phyloP scores from a whole-genome alignment of 2,113 vertebrate genomes.

The Solea solea region DNA sequence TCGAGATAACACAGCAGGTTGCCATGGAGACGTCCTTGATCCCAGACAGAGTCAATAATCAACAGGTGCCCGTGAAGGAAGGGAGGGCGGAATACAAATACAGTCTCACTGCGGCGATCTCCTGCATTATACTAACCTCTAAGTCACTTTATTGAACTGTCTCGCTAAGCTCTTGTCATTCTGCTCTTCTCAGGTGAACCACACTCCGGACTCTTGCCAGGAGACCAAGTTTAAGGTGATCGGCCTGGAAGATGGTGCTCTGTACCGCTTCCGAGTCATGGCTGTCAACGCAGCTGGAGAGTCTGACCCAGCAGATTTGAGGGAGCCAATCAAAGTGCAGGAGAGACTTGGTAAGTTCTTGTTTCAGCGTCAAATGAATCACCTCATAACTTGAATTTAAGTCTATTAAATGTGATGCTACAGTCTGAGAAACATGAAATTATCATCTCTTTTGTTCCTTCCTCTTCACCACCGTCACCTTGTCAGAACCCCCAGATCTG shows the following conservation, averaged over 20 bases:
- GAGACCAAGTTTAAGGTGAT: constrained; percentile 92
- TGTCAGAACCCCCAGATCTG: constrained; percentile 92
- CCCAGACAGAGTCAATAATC: too few species aligned
- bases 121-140: neutral
- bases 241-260: constrained; percentile 88
- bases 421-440: too few species aligned
- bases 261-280: constrained; percentile 91
- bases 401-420: neutral
- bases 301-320: constrained; percentile 90
- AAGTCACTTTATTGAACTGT: neutral
- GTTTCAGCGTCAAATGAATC: neutral
- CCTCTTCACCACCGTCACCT: neutral
- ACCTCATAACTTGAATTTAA: neutral
- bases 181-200: constrained; percentile 81
- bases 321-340: constrained; percentile 89
- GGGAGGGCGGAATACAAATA: too few species aligned
- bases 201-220: constrained; percentile 94
- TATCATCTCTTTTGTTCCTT: neutral
- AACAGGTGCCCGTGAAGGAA: too few species aligned
- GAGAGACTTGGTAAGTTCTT: constrained; percentile 89
- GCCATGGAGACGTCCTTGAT: too few species aligned
- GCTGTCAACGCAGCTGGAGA: constrained; percentile 95
- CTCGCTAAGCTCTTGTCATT: neutral
- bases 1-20: too few species aligned
- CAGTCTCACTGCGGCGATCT: too few species aligned